Evolutionary conservation across 2,888 invertebrate genomes (phyloP).

Genomic region (Drosophila nigricruria): DNA sequence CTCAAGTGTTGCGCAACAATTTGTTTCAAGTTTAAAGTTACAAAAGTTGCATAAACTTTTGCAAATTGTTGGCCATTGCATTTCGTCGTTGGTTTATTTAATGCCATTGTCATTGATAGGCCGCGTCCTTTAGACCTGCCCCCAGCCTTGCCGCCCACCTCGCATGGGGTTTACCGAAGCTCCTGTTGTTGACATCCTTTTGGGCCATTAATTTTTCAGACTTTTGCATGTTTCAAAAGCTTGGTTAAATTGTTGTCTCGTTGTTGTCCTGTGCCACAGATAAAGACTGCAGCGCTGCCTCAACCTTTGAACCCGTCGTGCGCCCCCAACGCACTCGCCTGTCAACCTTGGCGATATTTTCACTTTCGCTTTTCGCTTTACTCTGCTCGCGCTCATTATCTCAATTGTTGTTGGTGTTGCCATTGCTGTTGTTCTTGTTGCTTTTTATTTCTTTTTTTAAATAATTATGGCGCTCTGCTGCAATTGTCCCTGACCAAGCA

Average conservation of each 20-base stretch:
- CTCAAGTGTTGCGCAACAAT: constrained; percentile 31
- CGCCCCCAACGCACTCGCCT: constrained; percentile 39
- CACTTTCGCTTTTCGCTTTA: constrained; percentile 56
- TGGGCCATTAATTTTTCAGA: constrained; percentile 74
- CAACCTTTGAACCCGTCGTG: constrained; percentile 14
- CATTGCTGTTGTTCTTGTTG: constrained; percentile 42
- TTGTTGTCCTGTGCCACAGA: constrained; percentile 40
- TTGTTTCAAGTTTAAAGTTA: constrained; percentile 52
- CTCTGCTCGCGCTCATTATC: constrained; percentile 71
- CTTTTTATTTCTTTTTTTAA: constrained; percentile 55
- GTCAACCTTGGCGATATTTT: constrained; percentile 63
- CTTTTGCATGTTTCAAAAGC: constrained; percentile 61
- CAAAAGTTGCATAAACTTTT: constrained; percentile 46
- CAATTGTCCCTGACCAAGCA: constrained; percentile 79
- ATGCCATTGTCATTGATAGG: constrained; percentile 51
- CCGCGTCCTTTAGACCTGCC: not conserved
- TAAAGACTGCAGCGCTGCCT: constrained; percentile 28
- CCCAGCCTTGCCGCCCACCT: not conserved
- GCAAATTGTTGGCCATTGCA: constrained; percentile 45
- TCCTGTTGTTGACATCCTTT: constrained; percentile 66
- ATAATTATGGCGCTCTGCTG: constrained; percentile 67
- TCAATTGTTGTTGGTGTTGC: constrained; percentile 61
- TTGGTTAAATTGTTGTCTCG: constrained; percentile 46
- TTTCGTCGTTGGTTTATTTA: constrained; percentile 25
- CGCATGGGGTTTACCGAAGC: constrained; percentile 43